Base-by-base conservation (phyloP, 1,140 invertebrate species). In the Coboldia fuscipes region DNA sequence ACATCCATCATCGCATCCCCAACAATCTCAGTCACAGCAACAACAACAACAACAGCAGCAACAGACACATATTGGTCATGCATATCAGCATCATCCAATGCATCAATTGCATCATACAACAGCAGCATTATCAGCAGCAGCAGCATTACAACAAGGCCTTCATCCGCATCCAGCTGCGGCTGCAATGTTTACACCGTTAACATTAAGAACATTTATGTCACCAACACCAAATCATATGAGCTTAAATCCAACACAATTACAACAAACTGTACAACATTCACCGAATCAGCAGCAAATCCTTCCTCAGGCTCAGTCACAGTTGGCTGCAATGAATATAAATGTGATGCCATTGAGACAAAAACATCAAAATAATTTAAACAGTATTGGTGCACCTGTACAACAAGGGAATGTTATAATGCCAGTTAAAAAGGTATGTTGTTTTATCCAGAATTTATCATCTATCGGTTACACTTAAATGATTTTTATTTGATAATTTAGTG, bases 401-500 rank as follows among this genome's bases (percentile, higher is more conserved):
- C 19, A 14, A 23, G 28, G 31, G 27, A 17, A 28, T 42, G 29
- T n/a, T n/a, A 28, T 38, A 22, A 23, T 42, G 10, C 30, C 42
- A 18, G 27, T 43, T 6, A 39, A 39, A 39, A 43, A 43, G 39
- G 42, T 43, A 37, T 34, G 33, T 39, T 14, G 13, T 24, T 24
- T 27, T 27, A 4, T n/a, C 24, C 14, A n/a, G 14, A 27, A 3
- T 4, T 27, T 14, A n/a, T 12, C 22, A 23, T n/a, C n/a, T n/a
- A n/a, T n/a, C n/a, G n/a, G n/a, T n/a, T n/a, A n/a, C n/a, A n/a
- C n/a, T n/a, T n/a, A n/a, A n/a, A n/a, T n/a, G n/a, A n/a, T n/a
- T n/a, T n/a, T n/a, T n/a, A n/a, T n/a, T n/a, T n/a, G n/a, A n/a
- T n/a, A n/a, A n/a, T n/a, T n/a, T n/a, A n/a, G n/a, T n/a, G n/a